Percentiles rank a stretch among this genome's conserved stretches.
Conservation (phyloP, 2,888 invertebrate genomes). For the Drosophila ezoana region DNA sequence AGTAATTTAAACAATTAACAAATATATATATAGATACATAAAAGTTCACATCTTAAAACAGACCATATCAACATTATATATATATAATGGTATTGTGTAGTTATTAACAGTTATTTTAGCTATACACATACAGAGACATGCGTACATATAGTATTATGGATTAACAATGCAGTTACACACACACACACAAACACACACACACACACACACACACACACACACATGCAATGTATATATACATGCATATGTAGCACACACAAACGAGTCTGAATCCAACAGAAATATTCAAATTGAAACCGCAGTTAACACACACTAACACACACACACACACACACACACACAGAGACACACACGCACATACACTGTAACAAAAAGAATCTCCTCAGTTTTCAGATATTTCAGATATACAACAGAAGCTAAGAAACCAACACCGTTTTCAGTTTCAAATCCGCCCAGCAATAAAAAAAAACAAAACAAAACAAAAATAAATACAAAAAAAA, state of each 20-base stretch:
- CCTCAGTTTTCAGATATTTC: conserved; percentile 50
- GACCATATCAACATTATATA: conserved; percentile 67
- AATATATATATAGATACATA: conserved; percentile 20
- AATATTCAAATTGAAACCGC: conserved; percentile 12
- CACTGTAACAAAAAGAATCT: conserved; percentile 17
- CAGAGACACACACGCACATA: conserved; percentile 13
- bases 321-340: conserved; percentile 1
- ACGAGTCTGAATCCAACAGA: conserved; percentile 6
- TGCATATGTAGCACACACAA: conserved; percentile 9
- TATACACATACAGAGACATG: conserved; percentile 21
- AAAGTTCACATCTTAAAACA: conserved; percentile 66
- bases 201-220: conserved; percentile 1
- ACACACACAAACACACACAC: conserved; percentile 1
- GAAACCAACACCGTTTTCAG: conserved; percentile 71
- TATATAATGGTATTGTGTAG: conserved; percentile 40
- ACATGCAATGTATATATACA: conserved; percentile 11
- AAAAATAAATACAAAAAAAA: conserved; percentile 2
- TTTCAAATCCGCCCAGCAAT: conserved; percentile 73
- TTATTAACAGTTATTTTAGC: conserved; percentile 44
- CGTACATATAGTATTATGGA: conserved; percentile 26
- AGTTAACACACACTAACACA: conserved; percentile 52
- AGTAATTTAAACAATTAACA: conserved; percentile 15
- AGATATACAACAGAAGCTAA: conserved; percentile 27
- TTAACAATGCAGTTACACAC: conserved; percentile 17
- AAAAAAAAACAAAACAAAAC: conserved; percentile 3